Percentiles rank a stretch among this genome's conserved stretches.
phyloP scores from a whole-genome alignment of 1,140 invertebrate species.

The Temnothorax curvispinosus region DNA sequence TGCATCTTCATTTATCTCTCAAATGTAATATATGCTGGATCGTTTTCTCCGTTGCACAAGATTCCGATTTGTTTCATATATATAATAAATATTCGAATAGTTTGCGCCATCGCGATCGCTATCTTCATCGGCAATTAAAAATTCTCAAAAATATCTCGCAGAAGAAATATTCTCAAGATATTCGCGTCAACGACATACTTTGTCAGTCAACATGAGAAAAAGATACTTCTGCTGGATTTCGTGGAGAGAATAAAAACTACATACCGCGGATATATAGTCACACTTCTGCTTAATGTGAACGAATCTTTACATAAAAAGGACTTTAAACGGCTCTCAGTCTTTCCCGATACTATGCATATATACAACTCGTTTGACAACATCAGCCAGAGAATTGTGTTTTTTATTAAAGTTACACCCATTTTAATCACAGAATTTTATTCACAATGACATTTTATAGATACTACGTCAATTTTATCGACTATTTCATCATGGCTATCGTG shows the following conservation, averaged over 20 bases:
- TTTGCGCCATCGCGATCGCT: background rate
- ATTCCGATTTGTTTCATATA: background rate
- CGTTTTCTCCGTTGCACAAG: background rate
- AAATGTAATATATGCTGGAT: background rate
- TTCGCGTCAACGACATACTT: background rate
- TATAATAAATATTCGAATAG: background rate
- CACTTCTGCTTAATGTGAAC: background rate
- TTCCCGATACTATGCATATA: background rate
- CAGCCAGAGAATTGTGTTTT: background rate
- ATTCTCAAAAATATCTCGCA: background rate
- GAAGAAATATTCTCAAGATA: background rate
- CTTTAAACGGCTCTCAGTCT: background rate
- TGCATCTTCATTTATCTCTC: background rate
- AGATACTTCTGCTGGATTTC: background rate
- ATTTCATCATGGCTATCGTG: background rate
- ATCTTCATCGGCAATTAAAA: background rate
- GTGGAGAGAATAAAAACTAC: background rate
- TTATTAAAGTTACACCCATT: background rate
- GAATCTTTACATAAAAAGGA: background rate
- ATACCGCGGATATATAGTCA: background rate
- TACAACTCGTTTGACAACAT: constrained; percentile 11
- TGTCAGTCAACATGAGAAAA: background rate
- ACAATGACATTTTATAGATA: background rate
- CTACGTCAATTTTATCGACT: background rate
- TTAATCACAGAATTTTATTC: background rate